Percentiles rank a stretch among this genome's conserved stretches.
Evolutionary conservation across 2,113 vertebrate genomes (phyloP).

Genomic region (Rhizomys pruinosus): DNA sequence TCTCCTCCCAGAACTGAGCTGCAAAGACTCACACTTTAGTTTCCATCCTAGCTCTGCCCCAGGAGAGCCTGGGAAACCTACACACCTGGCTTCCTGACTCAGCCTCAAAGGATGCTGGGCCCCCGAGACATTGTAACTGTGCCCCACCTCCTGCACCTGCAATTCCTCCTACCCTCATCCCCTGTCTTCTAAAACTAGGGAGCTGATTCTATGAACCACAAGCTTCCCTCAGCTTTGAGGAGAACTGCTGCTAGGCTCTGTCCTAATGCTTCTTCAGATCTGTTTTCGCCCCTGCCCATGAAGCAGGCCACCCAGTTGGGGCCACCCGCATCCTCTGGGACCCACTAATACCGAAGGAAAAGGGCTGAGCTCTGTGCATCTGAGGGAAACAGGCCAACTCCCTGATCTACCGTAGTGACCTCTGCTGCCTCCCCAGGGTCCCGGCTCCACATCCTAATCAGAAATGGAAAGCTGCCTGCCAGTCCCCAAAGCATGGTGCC

Average conservation of each 20-base stretch:
- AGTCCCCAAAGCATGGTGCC: background rate
- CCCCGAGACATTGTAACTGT: background rate
- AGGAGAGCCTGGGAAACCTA: background rate
- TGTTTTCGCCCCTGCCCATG: background rate
- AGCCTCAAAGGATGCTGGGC: background rate
- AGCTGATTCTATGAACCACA: background rate
- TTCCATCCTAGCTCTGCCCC: background rate
- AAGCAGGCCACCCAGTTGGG: no score
- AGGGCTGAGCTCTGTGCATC: no score
- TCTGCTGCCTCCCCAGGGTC: background rate
- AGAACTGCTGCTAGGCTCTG: background rate
- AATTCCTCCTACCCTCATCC: no score
- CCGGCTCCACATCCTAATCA: background rate
- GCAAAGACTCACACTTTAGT: background rate
- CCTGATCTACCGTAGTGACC: background rate
- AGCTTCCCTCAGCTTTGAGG: background rate
- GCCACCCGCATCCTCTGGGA: background rate
- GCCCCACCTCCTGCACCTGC: background rate
- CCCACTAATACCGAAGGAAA: background rate
- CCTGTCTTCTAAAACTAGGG: background rate
- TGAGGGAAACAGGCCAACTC: background rate
- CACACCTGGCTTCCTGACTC: accelerated
- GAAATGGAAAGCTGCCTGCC: background rate
- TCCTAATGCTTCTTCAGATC: no score
- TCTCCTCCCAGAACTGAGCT: accelerated